Percentiles rank a stretch among this genome's conserved stretches.
These are phyloP conservation scores for Vespertilio murinus DNA, from an alignment of 2,797 vertebrate species.

Conservation along the genomic window DNA sequence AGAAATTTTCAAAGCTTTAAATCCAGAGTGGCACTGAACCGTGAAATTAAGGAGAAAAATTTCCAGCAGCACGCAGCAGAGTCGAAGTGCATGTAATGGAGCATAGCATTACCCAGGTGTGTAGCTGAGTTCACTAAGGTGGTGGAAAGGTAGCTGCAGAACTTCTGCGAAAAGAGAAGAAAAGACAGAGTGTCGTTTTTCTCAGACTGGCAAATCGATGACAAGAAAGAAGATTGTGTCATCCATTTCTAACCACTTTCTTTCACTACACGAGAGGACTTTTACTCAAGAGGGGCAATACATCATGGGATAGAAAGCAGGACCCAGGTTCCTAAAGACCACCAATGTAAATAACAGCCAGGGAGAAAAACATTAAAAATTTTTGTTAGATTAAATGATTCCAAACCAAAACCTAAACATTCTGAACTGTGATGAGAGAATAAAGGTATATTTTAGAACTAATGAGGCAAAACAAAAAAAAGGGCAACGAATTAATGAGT, in stretches of 20 bases:
- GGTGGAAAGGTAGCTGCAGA: not conserved
- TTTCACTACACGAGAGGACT: not conserved
- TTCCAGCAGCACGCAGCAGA: not conserved
- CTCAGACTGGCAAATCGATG: constrained; percentile 48
- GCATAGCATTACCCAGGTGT: not conserved
- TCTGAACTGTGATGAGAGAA: not conserved
- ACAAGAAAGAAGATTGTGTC: not conserved
- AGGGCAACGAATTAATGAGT: not conserved
- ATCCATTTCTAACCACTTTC: constrained; percentile 36
- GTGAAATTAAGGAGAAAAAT: constrained; percentile 52
- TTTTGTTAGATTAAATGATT: not conserved
- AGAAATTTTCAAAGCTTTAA: constrained; percentile 48
- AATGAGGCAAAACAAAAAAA: not conserved
- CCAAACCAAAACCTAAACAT: not conserved
- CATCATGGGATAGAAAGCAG: not conserved
- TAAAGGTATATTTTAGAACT: not conserved
- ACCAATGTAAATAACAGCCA: not conserved
- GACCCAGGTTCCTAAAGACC: not conserved
- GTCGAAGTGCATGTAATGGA: not conserved
- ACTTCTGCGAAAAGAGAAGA: not conserved
- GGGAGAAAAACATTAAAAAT: not conserved
- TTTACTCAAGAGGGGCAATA: not conserved
- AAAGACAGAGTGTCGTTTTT: not conserved
- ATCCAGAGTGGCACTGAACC: constrained; percentile 37
- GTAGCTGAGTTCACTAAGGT: not conserved